Evolutionary conservation across 1,140 invertebrate species (phyloP).

Genomic region (Cherax destructor): DNA sequence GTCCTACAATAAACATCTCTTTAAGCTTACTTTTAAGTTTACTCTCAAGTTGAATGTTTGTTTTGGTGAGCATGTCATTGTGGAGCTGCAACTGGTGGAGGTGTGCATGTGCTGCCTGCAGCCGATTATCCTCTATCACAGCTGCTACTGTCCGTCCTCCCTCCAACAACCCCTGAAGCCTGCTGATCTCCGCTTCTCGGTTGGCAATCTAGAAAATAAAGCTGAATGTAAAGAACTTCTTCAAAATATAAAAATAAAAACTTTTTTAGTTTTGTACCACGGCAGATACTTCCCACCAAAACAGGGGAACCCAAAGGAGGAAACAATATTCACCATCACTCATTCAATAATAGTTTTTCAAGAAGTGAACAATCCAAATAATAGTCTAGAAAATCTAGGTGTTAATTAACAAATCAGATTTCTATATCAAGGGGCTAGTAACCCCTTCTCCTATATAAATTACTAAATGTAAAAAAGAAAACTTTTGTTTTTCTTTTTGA

Average conservation of each 20-base stretch:
- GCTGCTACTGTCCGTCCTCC: conserved; percentile 53
- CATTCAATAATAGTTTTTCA: too few species aligned
- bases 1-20: background rate
- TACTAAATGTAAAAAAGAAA: too few species aligned
- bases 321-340: too few species aligned
- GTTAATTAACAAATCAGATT: too few species aligned
- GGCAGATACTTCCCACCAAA: too few species aligned
- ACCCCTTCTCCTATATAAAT: too few species aligned
- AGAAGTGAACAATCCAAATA: too few species aligned
- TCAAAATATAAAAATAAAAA: background rate
- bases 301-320: too few species aligned
- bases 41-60: conserved; percentile 58
- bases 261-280: too few species aligned
- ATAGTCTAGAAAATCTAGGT: too few species aligned
- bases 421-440: too few species aligned
- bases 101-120: conserved; percentile 61
- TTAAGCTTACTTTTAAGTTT: conserved; percentile 63
- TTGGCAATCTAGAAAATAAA: conserved; percentile 30
- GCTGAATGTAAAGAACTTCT: background rate
- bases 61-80: conserved; percentile 63
- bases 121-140: conserved; percentile 52
- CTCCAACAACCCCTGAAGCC: conserved; percentile 51
- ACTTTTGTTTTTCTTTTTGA: too few species aligned
- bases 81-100: conserved; percentile 64
- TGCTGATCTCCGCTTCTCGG: conserved; percentile 40